A percentile compares a stretch with the other conserved stretches of the same genome.
These are phyloP conservation scores for Herpetotheres cachinnans DNA, from an alignment of 2,113 vertebrate species.

Conservation along the genomic window DNA sequence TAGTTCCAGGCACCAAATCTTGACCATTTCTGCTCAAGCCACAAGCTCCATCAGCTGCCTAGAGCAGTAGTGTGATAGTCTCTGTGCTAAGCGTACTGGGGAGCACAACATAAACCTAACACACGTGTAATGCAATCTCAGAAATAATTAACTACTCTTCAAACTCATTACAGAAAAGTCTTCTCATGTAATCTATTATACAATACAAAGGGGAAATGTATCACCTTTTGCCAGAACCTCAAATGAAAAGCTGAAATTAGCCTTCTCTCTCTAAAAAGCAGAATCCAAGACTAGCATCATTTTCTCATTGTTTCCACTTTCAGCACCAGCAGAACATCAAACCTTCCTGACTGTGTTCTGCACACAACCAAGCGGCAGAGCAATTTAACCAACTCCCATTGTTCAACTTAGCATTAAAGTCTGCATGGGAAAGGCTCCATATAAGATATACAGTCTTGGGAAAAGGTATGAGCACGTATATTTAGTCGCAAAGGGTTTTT, in stretches of 20 bases:
- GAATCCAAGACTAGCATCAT: neutral
- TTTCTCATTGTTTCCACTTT: neutral
- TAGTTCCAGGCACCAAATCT: neutral
- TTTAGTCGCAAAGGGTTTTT: neutral
- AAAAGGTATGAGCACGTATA: neutral
- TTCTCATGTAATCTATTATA: slow-evolving; percentile 51
- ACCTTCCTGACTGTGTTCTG: neutral
- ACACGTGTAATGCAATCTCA: slow-evolving; percentile 5
- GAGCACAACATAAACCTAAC: neutral
- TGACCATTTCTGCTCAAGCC: neutral
- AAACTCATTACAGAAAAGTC: slow-evolving; percentile 51
- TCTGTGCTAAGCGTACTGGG: neutral
- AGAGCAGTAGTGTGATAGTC: neutral
- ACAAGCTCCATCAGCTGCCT: neutral
- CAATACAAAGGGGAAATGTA: slow-evolving; percentile 39
- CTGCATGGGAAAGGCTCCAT: neutral
- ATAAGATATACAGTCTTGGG: neutral
- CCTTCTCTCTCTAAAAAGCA: neutral
- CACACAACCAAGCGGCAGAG: neutral
- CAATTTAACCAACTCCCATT: neutral
- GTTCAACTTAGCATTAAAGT: neutral
- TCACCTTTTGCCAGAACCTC: neutral
- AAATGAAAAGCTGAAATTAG: slow-evolving; percentile 19
- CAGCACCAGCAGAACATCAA: neutral
- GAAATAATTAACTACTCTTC: slow-evolving; percentile 57